Evolutionary conservation across 2,888 invertebrate genomes (phyloP).

Genomic region (Euzophera pinguis): DNA sequence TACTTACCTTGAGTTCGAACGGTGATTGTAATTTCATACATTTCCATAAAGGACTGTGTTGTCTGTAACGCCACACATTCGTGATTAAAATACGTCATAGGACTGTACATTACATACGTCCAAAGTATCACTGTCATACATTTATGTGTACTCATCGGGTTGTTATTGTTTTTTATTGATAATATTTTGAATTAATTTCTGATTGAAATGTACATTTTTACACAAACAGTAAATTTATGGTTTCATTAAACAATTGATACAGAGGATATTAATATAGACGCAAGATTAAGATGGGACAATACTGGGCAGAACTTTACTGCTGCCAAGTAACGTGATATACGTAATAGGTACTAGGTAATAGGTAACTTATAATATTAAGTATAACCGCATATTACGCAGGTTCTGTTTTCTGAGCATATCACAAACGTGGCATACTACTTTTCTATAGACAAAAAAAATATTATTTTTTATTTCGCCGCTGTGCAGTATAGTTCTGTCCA

Average conservation of each 20-base stretch:
- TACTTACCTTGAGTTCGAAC: neutral
- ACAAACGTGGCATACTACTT: too few relatives aligned
- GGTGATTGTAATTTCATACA: conserved; percentile 9
- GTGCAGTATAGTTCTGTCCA: neutral
- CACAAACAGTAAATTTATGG: neutral
- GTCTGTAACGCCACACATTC: conserved; percentile 15
- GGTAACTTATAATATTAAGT: too few relatives aligned
- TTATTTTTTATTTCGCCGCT: too few relatives aligned
- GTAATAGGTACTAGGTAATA: too few relatives aligned
- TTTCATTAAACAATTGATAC: neutral
- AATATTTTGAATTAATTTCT: conserved; percentile 19
- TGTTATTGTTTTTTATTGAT: conserved; percentile 15
- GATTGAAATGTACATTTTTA: conserved; percentile 22
- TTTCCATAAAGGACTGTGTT: conserved; percentile 10
- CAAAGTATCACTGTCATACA: conserved; percentile 15
- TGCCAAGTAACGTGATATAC: too few relatives aligned
- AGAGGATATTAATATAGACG: too few relatives aligned
- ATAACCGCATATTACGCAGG: too few relatives aligned
- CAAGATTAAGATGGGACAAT: too few relatives aligned
- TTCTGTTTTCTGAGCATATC: too few relatives aligned
- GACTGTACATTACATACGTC: conserved; percentile 11
- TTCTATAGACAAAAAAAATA: too few relatives aligned
- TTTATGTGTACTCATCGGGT: conserved; percentile 17
- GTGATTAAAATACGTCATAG: conserved; percentile 16
- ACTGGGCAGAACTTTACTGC: too few relatives aligned